A percentile compares a stretch with the other conserved stretches of the same genome.
phyloP scores from a whole-genome alignment of 1,140 invertebrate species.

The Patella vulgata region DNA sequence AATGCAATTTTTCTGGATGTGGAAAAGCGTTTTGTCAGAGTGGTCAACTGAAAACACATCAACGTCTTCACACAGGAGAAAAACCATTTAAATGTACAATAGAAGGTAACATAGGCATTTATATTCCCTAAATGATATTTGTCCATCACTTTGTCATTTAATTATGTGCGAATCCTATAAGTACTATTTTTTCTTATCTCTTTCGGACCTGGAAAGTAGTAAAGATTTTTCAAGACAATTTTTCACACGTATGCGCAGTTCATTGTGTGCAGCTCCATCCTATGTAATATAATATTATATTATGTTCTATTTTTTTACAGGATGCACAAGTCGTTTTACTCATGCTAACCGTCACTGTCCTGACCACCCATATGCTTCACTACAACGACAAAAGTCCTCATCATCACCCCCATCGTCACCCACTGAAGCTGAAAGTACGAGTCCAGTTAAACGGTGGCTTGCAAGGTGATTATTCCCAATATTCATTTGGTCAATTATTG shows the following conservation, averaged over 20 bases:
- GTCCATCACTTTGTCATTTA: not conserved
- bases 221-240: no score
- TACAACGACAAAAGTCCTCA: conserved; percentile 34
- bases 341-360: conserved; percentile 82
- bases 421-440: not conserved
- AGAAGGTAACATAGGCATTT: conserved; percentile 70
- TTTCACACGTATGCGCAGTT: no score
- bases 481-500: no score
- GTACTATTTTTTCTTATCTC: no score
- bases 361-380: conserved; percentile 61
- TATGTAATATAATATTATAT: no score
- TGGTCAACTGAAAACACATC: conserved; percentile 85
- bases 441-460: not conserved
- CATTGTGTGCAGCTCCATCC: no score
- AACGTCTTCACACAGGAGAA: conserved; percentile 83
- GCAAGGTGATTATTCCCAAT: no score
- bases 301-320: conserved; percentile 55
- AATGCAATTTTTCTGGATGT: conserved; percentile 82
- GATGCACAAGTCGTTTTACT: conserved; percentile 77
- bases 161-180: not conserved
- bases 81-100: conserved; percentile 82
- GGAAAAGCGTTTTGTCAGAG: conserved; percentile 83
- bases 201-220: no score
- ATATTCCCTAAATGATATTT: not conserved
- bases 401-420: conserved; percentile 11